Conservation (phyloP, 2,113 vertebrate species). For the Tragelaphus scriptus region DNA sequence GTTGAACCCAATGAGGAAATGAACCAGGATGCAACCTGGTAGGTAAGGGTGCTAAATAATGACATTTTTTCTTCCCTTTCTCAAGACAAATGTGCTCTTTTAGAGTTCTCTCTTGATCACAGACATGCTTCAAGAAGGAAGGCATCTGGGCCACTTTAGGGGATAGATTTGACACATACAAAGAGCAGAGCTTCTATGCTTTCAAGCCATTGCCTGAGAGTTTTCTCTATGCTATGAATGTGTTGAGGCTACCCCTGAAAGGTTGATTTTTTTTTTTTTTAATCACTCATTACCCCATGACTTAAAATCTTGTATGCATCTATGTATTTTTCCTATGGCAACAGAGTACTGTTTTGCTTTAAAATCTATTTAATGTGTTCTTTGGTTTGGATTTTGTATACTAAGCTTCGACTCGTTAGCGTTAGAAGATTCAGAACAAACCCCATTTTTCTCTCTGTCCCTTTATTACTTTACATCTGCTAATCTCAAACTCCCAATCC, state of each 20-base stretch:
- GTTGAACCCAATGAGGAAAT: background rate
- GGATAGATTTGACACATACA: background rate
- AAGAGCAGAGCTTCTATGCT: background rate
- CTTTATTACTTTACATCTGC: background rate
- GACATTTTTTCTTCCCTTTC: background rate
- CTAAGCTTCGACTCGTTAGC: rapidly evolving
- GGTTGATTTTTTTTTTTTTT: background rate
- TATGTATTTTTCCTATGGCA: background rate
- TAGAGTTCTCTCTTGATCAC: background rate
- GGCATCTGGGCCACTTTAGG: background rate
- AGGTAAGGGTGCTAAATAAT: rapidly evolving
- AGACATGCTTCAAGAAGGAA: background rate
- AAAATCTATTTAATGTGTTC: background rate
- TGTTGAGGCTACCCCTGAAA: background rate
- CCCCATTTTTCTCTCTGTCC: background rate
- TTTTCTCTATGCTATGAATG: background rate
- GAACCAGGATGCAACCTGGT: background rate
- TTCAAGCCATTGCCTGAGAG: background rate
- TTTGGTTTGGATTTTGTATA: background rate
- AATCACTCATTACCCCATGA: background rate
- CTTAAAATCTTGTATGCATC: background rate
- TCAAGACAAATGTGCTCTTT: background rate
- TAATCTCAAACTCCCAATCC: background rate
- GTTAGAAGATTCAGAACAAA: background rate
- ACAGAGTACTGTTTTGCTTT: background rate